Evolutionary conservation across 1,140 invertebrate genomes (phyloP).

Genomic region (Rhyzopertha dominica): DNA sequence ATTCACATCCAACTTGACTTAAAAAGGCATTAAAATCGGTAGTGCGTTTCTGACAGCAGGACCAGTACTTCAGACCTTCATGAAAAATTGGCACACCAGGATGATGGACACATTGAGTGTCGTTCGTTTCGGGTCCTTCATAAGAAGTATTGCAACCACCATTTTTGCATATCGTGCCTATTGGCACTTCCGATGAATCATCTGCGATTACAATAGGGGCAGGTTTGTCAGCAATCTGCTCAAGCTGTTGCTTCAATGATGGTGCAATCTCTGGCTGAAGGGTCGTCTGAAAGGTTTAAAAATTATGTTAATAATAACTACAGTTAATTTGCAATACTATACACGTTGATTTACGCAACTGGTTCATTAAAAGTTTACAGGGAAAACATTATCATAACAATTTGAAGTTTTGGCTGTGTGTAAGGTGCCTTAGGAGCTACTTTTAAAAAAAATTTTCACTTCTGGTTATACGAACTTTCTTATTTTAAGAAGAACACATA

Average conservation of each 20-base stretch:
- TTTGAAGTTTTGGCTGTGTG: too few relatives aligned
- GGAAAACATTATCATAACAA: neutral
- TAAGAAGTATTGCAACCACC: constrained; percentile 75
- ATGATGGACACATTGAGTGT: constrained; percentile 74
- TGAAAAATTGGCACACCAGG: constrained; percentile 92
- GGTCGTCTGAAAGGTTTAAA: constrained; percentile 28
- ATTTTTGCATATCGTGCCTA: constrained; percentile 88
- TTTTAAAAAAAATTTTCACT: too few relatives aligned
- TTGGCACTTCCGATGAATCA: constrained; percentile 44
- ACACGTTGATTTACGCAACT: constrained; percentile 1
- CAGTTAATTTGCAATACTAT: neutral
- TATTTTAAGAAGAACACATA: too few relatives aligned
- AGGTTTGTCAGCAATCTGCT: constrained; percentile 24
- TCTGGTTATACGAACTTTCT: too few relatives aligned
- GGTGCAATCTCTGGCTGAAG: constrained; percentile 57
- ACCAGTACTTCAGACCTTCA: constrained; percentile 98
- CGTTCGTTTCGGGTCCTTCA: constrained; percentile 60
- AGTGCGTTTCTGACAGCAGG: constrained; percentile 90
- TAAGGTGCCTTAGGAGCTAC: too few relatives aligned
- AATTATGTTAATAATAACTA: constrained; percentile 2
- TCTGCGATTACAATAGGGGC: constrained; percentile 7
- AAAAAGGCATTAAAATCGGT: constrained; percentile 91
- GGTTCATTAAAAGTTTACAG: constrained; percentile 1
- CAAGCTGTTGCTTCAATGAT: constrained; percentile 52
- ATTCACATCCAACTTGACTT: constrained; percentile 78